phyloP scores from a whole-genome alignment of 2,113 vertebrate genomes.

The Indicator indicator region DNA sequence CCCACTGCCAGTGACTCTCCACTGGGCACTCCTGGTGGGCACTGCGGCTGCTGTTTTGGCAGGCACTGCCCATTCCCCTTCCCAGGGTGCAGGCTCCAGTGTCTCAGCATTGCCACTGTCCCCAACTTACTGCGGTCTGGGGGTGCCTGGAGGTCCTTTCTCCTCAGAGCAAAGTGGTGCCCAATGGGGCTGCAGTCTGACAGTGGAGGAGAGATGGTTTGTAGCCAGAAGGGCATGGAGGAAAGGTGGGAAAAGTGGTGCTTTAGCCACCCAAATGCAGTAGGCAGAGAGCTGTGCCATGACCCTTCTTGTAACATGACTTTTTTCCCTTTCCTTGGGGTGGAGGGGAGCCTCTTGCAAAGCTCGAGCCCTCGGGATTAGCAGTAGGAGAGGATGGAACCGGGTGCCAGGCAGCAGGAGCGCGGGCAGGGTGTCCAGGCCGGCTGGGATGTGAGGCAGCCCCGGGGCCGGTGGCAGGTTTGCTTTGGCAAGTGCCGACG shows the following conservation, averaged over 20 bases:
- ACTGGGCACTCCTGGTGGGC: background rate
- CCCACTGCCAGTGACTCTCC: background rate
- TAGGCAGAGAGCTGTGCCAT: background rate
- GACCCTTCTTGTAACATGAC: background rate
- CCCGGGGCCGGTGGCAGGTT: background rate
- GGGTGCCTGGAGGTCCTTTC: background rate
- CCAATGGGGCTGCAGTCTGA: background rate
- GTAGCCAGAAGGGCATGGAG: background rate
- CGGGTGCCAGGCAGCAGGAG: background rate
- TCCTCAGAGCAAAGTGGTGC: background rate
- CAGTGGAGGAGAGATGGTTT: background rate
- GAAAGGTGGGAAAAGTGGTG: background rate
- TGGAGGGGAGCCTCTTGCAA: slow-evolving; percentile 3
- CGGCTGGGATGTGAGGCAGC: background rate
- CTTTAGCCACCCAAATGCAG: background rate
- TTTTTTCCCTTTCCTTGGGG: background rate
- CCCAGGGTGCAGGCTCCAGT: background rate
- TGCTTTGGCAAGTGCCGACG: background rate
- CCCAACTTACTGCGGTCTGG: background rate
- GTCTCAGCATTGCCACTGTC: background rate
- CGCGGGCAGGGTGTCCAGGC: rapidly evolving
- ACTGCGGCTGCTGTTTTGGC: background rate
- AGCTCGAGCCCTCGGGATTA: background rate
- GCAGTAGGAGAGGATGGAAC: background rate
- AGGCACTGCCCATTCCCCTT: background rate